Evolutionary conservation across 2,797 vertebrate species (phyloP).

Genomic region (Anguilla anguilla): DNA sequence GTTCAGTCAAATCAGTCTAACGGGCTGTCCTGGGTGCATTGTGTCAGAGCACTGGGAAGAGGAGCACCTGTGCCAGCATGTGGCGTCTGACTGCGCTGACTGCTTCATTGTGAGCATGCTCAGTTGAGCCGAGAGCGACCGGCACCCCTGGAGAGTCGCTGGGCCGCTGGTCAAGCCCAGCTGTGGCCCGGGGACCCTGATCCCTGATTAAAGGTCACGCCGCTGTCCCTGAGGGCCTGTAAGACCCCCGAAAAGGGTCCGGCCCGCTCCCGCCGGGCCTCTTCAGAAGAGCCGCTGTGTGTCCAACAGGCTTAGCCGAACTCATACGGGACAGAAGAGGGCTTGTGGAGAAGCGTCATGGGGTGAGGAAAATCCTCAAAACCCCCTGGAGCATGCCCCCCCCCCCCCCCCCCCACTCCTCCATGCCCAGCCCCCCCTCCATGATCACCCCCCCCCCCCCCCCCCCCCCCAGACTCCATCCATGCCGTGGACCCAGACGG

Average conservation of each 20-base stretch:
- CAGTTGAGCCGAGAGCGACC: slow-evolving; percentile 50
- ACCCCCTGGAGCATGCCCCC: slow-evolving; percentile 17
- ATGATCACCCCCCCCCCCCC: slow-evolving; percentile 19
- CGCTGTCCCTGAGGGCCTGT: slow-evolving; percentile 67
- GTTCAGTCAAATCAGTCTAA: neutral
- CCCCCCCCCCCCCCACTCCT: slow-evolving; percentile 31
- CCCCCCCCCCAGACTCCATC: slow-evolving; percentile 56
- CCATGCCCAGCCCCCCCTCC: slow-evolving; percentile 18
- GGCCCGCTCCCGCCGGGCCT: slow-evolving; percentile 59
- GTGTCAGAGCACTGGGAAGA: neutral
- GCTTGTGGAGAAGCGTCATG: slow-evolving; percentile 68
- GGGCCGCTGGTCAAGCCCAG: slow-evolving; percentile 60
- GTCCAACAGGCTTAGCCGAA: slow-evolving; percentile 80
- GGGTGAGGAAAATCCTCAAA: slow-evolving; percentile 68
- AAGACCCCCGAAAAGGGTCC: slow-evolving; percentile 62
- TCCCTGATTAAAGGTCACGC: slow-evolving; percentile 79
- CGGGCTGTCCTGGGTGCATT: neutral
- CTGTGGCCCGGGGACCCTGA: slow-evolving; percentile 67
- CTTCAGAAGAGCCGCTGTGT: slow-evolving; percentile 66
- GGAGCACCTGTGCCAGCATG: neutral
- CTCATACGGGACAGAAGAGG: slow-evolving; percentile 64
- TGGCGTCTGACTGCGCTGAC: slow-evolving; percentile 59
- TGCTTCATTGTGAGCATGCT: slow-evolving; percentile 52
- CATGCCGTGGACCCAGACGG: slow-evolving; percentile 57
- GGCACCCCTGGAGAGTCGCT: slow-evolving; percentile 45